phyloP scores from a whole-genome alignment of 2,113 vertebrate genomes.

The Leptodactylus fuscus region DNA sequence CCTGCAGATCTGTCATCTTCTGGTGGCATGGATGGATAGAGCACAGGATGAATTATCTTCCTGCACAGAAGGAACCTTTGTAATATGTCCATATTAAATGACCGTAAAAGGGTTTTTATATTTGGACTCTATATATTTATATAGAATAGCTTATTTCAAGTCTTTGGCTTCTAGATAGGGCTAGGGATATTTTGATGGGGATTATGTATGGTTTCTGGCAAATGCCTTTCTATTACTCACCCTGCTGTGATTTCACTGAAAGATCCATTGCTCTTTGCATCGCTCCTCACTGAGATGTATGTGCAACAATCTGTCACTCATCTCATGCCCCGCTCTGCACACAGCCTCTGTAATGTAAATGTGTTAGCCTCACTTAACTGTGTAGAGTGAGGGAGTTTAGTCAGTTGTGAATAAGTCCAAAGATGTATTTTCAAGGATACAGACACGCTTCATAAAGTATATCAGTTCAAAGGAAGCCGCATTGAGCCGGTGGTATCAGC shows the following conservation, averaged over 20 bases:
- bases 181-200: conserved; percentile 50
- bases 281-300: conserved; percentile 48
- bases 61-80: conserved; percentile 38
- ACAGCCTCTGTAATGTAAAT: conserved; percentile 52
- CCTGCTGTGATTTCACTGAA: conserved; percentile 53
- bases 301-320: conserved; percentile 37
- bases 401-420: conserved; percentile 46
- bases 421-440: conserved; percentile 2
- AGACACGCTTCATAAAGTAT: background rate
- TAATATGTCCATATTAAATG: conserved; percentile 52
- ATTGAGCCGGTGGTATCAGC: background rate
- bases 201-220: conserved; percentile 58
- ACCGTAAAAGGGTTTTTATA: conserved; percentile 16
- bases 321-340: conserved; percentile 26
- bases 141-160: conserved; percentile 25
- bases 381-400: conserved; percentile 35
- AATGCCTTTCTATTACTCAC: conserved; percentile 58
- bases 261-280: conserved; percentile 56
- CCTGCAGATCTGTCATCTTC: conserved; percentile 53
- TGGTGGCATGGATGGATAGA: conserved; percentile 41
- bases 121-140: background rate
- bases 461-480: background rate
- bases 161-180: conserved; percentile 32
- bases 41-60: conserved; percentile 27
- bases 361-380: conserved; percentile 42